Evolutionary conservation across 2,888 invertebrate species (phyloP), one percentile per base, ranked within the genome.

Genomic region (Leptarthrus brevirostris): DNA sequence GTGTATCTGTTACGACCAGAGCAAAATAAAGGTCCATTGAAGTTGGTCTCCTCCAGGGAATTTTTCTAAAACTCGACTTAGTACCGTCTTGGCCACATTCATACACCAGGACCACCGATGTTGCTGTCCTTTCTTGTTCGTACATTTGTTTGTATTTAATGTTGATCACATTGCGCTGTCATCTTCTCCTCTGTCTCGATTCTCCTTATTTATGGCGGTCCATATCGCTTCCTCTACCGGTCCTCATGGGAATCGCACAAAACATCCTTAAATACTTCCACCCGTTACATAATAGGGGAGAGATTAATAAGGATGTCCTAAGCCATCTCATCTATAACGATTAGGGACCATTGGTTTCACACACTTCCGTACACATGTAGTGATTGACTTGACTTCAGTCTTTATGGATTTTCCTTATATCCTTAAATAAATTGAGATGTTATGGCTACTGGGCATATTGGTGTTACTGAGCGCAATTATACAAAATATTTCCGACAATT

Each of bases 231-330:
- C 56, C 64, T 64, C 47, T 53, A 64, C 20, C 49, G 44, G 49
- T 58, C 72, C 66, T 72, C 74, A 66, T 49, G 64, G 74, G 74
- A 69, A 72, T 52, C 26, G 24, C 24, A 54, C 16, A 61, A 54
- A 53, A 49, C 47, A 75, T 75, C 69, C 58, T 73, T 70, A 73
- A 75, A 66, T 52, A 75, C 72, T 72, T 58, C 66, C 49, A 72
- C 66, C 54, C 54, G 54, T 66, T 72, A 69, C 69, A 69, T 75
- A 73, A 73, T 73, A 22, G 49, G 54, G 54, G 69, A 26, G 56
- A 72, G 52, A 75, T 75, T 75, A 73, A 75, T 75, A 73, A 66
- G 72, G 58, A 69, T 47, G 44, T 56, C 58, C 53, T 66, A 53
- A 69, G 49, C 52, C 47, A 61, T 30, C 64, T 49, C 66, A 74